phyloP scores from a whole-genome alignment of 2,113 vertebrate genomes.

The Urocolius indicus region DNA sequence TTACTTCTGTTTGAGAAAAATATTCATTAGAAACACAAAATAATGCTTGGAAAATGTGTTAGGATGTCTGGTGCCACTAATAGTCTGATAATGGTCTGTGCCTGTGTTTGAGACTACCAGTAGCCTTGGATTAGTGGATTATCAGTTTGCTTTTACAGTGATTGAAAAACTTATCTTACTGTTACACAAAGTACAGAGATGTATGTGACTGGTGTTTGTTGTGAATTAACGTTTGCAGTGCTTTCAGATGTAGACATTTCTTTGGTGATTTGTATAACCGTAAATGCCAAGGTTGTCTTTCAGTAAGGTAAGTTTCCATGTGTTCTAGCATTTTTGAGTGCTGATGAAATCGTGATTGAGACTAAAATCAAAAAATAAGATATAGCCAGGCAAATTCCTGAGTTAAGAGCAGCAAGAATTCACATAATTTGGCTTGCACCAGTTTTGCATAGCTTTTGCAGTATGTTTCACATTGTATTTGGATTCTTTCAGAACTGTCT shows the following conservation, averaged over 20 bases:
- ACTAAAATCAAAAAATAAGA: neutral
- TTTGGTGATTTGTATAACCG: neutral
- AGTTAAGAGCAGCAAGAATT: constrained; percentile 6
- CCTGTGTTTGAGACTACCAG: neutral
- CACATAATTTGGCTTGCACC: neutral
- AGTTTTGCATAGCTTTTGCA: neutral
- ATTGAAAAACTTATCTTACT: neutral
- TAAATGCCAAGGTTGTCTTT: neutral
- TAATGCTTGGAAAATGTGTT: neutral
- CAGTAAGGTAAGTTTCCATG: neutral
- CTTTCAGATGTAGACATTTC: neutral
- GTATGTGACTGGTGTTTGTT: neutral
- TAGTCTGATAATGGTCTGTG: neutral
- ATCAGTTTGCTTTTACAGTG: neutral
- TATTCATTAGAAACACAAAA: neutral
- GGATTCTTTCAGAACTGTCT: neutral
- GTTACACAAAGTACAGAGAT: neutral
- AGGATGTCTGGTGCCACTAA: neutral
- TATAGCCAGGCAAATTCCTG: neutral
- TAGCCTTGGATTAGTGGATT: neutral
- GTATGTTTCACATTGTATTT: neutral
- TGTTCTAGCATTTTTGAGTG: constrained; percentile 5
- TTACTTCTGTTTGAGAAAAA: neutral
- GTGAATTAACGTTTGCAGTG: neutral
- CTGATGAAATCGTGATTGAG: neutral